These are phyloP conservation scores for Trissonchulus sp. DNA, from an alignment of 2,888 invertebrate genomes.

Conservation along the genomic window DNA sequence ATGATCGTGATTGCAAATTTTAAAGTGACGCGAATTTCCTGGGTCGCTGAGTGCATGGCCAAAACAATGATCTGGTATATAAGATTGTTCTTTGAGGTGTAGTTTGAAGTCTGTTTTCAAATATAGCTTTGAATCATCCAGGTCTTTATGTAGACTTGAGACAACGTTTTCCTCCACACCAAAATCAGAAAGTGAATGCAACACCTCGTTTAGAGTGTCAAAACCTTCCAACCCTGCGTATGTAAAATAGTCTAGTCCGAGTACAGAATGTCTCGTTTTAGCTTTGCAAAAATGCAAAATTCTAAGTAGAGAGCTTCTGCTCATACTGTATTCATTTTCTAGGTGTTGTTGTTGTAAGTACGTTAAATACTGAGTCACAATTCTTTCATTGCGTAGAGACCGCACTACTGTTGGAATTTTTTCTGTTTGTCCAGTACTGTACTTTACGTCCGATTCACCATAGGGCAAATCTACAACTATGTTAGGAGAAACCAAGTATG, in stretches of 20 bases:
- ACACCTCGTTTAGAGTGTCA: not conserved
- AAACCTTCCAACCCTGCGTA: not conserved
- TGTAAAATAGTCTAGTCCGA: slow-evolving; percentile 4
- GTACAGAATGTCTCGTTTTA: not conserved
- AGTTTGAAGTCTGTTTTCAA: slow-evolving; percentile 18
- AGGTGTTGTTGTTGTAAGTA: not conserved
- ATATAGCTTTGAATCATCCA: slow-evolving; percentile 11
- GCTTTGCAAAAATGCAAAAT: slow-evolving; percentile 19
- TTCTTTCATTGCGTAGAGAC: not conserved
- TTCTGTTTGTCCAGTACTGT: not conserved
- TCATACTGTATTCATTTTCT: not conserved
- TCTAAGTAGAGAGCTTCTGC: not conserved
- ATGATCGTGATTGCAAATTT: not conserved
- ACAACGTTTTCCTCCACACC: not conserved
- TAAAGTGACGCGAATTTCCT: not conserved
- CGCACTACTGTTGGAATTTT: not conserved
- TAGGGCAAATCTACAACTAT: too few relatives aligned
- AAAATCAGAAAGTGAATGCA: not conserved
- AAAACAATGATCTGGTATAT: not conserved
- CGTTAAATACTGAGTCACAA: slow-evolving; percentile 9
- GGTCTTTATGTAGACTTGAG: not conserved
- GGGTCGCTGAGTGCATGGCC: slow-evolving; percentile 18
- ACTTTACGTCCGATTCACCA: too few relatives aligned
- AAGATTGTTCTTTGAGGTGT: not conserved
- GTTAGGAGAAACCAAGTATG: too few relatives aligned